These are phyloP conservation scores for Mastomys coucha DNA, from an alignment of 2,113 vertebrate genomes.

Conservation along the genomic window DNA sequence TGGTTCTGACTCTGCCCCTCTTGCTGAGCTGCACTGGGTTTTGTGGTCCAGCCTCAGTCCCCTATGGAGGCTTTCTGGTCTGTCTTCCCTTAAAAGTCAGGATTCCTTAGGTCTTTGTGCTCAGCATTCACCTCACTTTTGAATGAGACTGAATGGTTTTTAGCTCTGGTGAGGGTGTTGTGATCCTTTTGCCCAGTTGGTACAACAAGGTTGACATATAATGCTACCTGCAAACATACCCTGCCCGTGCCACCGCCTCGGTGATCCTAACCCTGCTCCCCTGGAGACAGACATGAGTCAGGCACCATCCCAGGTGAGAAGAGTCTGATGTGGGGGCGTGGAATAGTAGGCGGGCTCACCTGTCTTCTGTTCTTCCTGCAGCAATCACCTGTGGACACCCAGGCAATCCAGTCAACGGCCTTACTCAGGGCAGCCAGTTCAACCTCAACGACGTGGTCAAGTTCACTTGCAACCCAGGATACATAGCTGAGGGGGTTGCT, in stretches of 20 bases:
- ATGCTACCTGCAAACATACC: not conserved
- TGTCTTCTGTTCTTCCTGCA: slow-evolving; percentile 78
- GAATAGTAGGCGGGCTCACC: not conserved
- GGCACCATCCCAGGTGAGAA: not conserved
- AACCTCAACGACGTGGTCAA: slow-evolving; percentile 96
- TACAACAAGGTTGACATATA: not conserved
- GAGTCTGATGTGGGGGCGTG: not conserved
- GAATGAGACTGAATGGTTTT: not conserved
- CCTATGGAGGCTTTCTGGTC: not conserved
- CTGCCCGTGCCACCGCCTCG: not conserved
- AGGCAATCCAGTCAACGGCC: slow-evolving; percentile 94
- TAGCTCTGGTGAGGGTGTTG: not conserved
- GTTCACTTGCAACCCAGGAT: slow-evolving; percentile 95
- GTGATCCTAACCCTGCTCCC: not conserved
- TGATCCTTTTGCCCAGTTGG: not conserved
- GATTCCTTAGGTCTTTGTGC: not conserved
- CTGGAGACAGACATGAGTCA: not conserved
- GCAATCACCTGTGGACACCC: slow-evolving; percentile 99
- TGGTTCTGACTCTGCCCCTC: not conserved
- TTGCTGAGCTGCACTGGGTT: not conserved
- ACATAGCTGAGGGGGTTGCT: slow-evolving; percentile 91
- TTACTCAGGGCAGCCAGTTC: slow-evolving; percentile 96
- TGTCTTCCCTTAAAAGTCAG: not conserved
- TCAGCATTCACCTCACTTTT: not conserved
- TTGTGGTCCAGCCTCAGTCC: not conserved